Base-by-base conservation (phyloP, 2,888 invertebrate genomes). In the Cataglyphis livida region DNA sequence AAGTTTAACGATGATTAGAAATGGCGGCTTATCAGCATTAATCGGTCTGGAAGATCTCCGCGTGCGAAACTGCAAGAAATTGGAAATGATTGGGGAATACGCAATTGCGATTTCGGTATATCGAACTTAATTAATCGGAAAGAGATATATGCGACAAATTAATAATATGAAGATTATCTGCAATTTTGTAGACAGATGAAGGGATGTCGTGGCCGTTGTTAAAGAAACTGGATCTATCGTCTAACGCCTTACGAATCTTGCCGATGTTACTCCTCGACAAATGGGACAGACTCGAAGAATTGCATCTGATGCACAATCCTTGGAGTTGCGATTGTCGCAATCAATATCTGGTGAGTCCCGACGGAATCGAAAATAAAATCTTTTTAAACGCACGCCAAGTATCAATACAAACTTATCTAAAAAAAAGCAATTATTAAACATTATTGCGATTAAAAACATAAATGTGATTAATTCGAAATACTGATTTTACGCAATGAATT, bases 241-340 rank as follows among this genome's bases (percentile, higher is more conserved):
- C 97, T 86, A 98, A 98, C 94, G 96, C 96, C 88, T 94, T 97
- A 3, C 94, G 95, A 0, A 96, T 96, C 88, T 94, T 98, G n/a
- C 96, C 97, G 86, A 95, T 95, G n/a, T 95, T 95, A 18, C 93
- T 97, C 61, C 88, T 97, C 3, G 95, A 96, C 0, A 96, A 96
- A 75, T 98, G 98, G 98, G 96, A 97, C 90, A 94, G 95, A 41
- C 93, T 98, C 21, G 95, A 95, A 41, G 95, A 95, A 71, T 93
- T 98, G 71, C 96, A 97, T 87, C 95, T 98, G 10, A 95, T 96
- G 51, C 96, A 96, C 90, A 98, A 98, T 93, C 96, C 97, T 0
- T 98, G 96, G 96, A 95, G 96, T 38, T 98, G 98, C 92, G 97
- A 98, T 93, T 97, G 97, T 91, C 96, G 96, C 84, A 98, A 98